phyloP scores from a whole-genome alignment of 1,140 invertebrate species.

The Drosophila prosaltans region DNA sequence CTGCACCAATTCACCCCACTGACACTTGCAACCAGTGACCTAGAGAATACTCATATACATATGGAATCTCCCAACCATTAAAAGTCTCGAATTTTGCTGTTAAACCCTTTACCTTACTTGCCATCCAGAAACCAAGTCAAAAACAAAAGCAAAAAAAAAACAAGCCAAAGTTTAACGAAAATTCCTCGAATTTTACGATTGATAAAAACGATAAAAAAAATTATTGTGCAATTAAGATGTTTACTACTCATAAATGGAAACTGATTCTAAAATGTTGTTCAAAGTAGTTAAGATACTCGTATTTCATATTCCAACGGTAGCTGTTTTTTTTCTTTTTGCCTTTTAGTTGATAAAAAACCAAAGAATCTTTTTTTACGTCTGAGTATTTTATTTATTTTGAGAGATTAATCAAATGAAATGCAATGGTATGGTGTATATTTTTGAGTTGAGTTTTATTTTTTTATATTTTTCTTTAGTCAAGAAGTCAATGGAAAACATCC shows the following conservation, averaged over 20 bases:
- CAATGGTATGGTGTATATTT: conserved; percentile 58
- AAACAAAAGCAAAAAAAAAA: conserved; percentile 19
- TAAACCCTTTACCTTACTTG: conserved; percentile 64
- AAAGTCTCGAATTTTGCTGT: conserved; percentile 65
- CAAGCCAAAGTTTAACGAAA: conserved; percentile 74
- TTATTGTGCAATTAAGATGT: conserved; percentile 59
- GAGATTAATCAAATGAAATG: conserved; percentile 42
- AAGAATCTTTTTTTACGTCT: conserved; percentile 60
- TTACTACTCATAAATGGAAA: conserved; percentile 42
- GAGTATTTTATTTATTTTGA: conserved; percentile 47
- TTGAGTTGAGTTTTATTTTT: conserved; percentile 62
- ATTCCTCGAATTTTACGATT: conserved; percentile 70
- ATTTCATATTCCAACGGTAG: conserved; percentile 46
- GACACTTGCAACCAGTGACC: conserved; percentile 75
- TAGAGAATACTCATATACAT: conserved; percentile 77
- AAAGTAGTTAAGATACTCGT: conserved; percentile 60
- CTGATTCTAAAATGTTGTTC: conserved; percentile 72
- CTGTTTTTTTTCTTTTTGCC: conserved; percentile 36
- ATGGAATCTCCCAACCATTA: conserved; percentile 58
- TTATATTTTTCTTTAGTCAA: conserved; percentile 52
- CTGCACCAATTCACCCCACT: conserved; percentile 50
- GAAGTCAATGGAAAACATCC: conserved; percentile 13
- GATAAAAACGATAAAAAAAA: conserved; percentile 37
- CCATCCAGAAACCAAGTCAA: conserved; percentile 58
- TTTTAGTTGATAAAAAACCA: conserved; percentile 57